phyloP scores from a whole-genome alignment of 2,797 vertebrate species.

The Halcyon leucocephala region DNA sequence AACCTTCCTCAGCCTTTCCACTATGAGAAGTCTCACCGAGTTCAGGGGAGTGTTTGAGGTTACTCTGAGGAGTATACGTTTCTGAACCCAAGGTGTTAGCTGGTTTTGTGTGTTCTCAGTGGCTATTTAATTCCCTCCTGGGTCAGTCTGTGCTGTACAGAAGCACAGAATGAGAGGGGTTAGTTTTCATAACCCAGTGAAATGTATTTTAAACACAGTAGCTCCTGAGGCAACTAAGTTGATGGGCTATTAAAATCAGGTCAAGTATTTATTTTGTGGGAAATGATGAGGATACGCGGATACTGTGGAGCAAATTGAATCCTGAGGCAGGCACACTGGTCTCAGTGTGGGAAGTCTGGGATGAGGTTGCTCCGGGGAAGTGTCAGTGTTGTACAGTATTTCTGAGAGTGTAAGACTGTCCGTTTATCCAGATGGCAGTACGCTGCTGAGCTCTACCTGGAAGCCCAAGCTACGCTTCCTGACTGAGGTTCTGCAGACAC shows the following conservation, averaged over 20 bases:
- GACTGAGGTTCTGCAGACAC: neutral
- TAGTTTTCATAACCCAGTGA: neutral
- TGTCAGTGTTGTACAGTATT: neutral
- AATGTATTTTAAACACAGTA: neutral
- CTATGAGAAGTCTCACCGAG: neutral
- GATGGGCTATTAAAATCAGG: neutral
- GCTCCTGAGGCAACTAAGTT: neutral
- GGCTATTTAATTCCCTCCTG: neutral
- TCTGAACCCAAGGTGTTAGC: neutral
- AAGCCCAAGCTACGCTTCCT: neutral
- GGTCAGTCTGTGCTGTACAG: neutral
- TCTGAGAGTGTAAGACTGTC: neutral
- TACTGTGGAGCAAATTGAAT: neutral
- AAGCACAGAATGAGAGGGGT: neutral
- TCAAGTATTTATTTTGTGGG: neutral
- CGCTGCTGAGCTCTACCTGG: neutral
- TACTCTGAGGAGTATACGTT: neutral
- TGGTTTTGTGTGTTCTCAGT: neutral
- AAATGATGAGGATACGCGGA: neutral
- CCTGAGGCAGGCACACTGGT: neutral
- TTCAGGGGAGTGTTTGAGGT: neutral
- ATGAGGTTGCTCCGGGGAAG: neutral
- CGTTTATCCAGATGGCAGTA: neutral
- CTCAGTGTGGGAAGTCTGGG: neutral
- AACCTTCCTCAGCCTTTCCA: neutral